Base-by-base conservation (phyloP, 2,113 vertebrate genomes). In the Neolamprologus sp. region DNA sequence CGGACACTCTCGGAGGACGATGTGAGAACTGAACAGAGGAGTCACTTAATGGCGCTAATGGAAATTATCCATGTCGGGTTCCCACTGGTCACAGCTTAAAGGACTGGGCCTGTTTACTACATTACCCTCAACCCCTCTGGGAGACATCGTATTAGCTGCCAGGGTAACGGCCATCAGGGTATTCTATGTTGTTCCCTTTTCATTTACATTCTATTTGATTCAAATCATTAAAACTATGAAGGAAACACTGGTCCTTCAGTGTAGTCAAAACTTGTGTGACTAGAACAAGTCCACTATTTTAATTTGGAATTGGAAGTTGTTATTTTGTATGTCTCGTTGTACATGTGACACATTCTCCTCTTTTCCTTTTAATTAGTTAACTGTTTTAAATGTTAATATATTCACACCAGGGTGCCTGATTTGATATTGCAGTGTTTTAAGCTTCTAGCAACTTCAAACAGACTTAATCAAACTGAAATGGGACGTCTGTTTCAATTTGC, bases 41-140 rank as follows among this genome's bases (percentile, higher is more conserved):
- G 82, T 86, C 80, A 78, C 17, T 83, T 94, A 90, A 93, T 90
- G 84, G 79, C 13, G 5, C 82, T 92, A 92, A 93, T 91, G 86
- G 90, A 84, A 92, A 84, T 85, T 23, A 88, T 55, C 79, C 81
- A 78, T 68, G 47, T 42, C 47, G 23, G 49, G 60, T 65, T 89
- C 91, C 91, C 90, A 82, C 28, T 45, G 91, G 88, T 71, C 85
- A 49, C 86, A 81, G 86, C 83, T 94, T 91, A 92, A 83, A 86
- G 80, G 68, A 55, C 71, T 80, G 57, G 17, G 51, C 17, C 45
- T 83, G 84, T 91, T 93, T 68, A 93, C 87, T 87, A 82, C 82
- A 88, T 91, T 92, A 91, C 80, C 87, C 86, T 51, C 58, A 75
- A 60, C 33, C 58, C 86, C 63, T 35, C 4, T 4, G 73, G 87